phyloP scores from a whole-genome alignment of 37 sponge, comb jelly and placozoan species.

The Mnemiopsis leidyi region DNA sequence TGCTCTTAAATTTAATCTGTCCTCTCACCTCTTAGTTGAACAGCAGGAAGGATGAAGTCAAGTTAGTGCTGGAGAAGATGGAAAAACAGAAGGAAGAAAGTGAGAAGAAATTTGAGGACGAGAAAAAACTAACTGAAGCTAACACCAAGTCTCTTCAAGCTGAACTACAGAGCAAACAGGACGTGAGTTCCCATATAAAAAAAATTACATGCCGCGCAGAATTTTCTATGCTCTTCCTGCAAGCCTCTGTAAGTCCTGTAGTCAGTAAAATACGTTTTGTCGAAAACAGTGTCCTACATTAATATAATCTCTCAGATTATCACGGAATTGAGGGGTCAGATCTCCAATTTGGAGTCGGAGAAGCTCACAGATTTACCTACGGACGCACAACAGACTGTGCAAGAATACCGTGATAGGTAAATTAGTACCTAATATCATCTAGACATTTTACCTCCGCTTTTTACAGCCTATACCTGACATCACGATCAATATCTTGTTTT shows the following conservation, averaged over 20 bases:
- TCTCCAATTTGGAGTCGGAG: slow-evolving; percentile 32
- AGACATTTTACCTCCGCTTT: no score
- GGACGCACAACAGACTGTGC: slow-evolving; percentile 38
- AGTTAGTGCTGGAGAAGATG: background rate
- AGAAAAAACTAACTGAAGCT: slow-evolving; percentile 30
- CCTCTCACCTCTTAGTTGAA: slow-evolving; percentile 11
- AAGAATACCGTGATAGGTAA: slow-evolving; percentile 37
- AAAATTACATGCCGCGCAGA: no score
- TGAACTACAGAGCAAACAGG: slow-evolving; percentile 9
- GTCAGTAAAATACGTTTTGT: no score
- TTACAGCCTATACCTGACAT: no score
- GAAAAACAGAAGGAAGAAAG: background rate
- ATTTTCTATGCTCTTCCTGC: no score
- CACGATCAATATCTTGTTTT: no score
- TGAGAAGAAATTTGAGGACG: slow-evolving; percentile 9
- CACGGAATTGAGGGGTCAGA: background rate
- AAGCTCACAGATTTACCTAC: slow-evolving; percentile 1
- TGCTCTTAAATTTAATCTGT: no score
- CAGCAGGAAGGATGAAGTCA: background rate
- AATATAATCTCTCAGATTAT: slow-evolving; percentile 13
- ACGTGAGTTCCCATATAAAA: no score
- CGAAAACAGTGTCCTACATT: no score
- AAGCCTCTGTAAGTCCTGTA: no score
- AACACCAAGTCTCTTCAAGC: slow-evolving; percentile 10
- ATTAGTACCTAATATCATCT: no score